phyloP scores from a whole-genome alignment of 2,888 invertebrate species.

The Drosophila macrothrix region DNA sequence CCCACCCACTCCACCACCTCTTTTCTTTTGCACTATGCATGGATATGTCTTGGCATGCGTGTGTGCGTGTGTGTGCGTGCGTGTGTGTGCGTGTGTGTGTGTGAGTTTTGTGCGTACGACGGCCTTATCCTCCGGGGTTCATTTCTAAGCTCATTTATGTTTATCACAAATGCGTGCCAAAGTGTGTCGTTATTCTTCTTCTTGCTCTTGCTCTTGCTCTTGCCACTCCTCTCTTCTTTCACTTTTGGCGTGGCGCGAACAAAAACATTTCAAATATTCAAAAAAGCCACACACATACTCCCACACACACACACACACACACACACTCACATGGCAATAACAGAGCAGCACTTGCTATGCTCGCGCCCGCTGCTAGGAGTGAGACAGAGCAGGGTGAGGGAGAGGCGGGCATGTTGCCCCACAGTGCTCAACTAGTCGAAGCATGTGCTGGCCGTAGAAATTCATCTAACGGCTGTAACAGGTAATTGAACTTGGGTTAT shows the following conservation, averaged over 20 bases:
- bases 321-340: constrained; percentile 21
- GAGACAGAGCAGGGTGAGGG: neutral
- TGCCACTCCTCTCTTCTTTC: constrained; percentile 13
- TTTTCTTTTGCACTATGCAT: constrained; percentile 53
- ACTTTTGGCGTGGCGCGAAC: constrained; percentile 63
- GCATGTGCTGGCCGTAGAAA: constrained; percentile 83
- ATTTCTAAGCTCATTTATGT: constrained; percentile 85
- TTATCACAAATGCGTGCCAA: constrained; percentile 85
- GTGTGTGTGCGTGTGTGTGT: constrained; percentile 20
- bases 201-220: constrained; percentile 1
- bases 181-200: constrained; percentile 79
- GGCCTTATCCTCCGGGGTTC: constrained; percentile 83
- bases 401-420: neutral
- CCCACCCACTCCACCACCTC: neutral
- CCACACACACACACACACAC: constrained; percentile 12
- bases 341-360: constrained; percentile 44
- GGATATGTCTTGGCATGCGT: constrained; percentile 26
- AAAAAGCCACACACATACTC: constrained; percentile 38
- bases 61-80: neutral
- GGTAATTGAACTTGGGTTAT: constrained; percentile 84
- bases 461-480: constrained; percentile 85
- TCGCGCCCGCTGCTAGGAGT: constrained; percentile 20
- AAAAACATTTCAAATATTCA: constrained; percentile 82
- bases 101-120: constrained; percentile 36
- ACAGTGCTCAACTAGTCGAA: constrained; percentile 72